Evolutionary conservation across 1,140 invertebrate genomes (phyloP).

Genomic region (Hylyphantes graminicola): DNA sequence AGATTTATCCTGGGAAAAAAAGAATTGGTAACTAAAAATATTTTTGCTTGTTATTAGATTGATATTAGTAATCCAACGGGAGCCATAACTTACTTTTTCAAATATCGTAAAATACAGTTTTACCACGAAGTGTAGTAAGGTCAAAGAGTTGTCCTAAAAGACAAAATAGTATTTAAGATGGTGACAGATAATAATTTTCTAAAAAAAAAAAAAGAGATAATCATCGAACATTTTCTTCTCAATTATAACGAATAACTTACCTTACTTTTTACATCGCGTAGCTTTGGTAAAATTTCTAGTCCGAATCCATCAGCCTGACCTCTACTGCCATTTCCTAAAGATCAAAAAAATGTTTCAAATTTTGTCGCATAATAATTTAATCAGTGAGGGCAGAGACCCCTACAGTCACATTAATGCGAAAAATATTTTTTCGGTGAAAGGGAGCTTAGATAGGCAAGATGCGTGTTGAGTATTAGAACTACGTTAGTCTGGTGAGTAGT

Average conservation of each 20-base stretch:
- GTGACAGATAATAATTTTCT: not conserved
- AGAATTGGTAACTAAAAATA: too few relatives aligned
- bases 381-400: too few relatives aligned
- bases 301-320: slow-evolving; percentile 97
- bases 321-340: slow-evolving; percentile 78
- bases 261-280: slow-evolving; percentile 95
- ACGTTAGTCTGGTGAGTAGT: too few relatives aligned
- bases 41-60: too few relatives aligned
- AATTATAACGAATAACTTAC: slow-evolving; percentile 37
- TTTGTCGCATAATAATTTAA: too few relatives aligned
- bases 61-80: not conserved
- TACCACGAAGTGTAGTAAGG: slow-evolving; percentile 92
- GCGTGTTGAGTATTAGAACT: too few relatives aligned
- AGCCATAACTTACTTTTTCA: slow-evolving; percentile 63
- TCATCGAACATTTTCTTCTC: not conserved
- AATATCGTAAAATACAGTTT: slow-evolving; percentile 73
- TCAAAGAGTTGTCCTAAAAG: slow-evolving; percentile 75
- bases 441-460: too few relatives aligned
- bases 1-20: slow-evolving; percentile 6
- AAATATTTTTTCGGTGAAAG: too few relatives aligned
- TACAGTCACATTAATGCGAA: too few relatives aligned
- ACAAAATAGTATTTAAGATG: not conserved
- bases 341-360: not conserved
- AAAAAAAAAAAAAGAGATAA: too few relatives aligned
- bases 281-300: slow-evolving; percentile 90